phyloP scores from a whole-genome alignment of 2,797 vertebrate species.

The Nyctalus aviator region DNA sequence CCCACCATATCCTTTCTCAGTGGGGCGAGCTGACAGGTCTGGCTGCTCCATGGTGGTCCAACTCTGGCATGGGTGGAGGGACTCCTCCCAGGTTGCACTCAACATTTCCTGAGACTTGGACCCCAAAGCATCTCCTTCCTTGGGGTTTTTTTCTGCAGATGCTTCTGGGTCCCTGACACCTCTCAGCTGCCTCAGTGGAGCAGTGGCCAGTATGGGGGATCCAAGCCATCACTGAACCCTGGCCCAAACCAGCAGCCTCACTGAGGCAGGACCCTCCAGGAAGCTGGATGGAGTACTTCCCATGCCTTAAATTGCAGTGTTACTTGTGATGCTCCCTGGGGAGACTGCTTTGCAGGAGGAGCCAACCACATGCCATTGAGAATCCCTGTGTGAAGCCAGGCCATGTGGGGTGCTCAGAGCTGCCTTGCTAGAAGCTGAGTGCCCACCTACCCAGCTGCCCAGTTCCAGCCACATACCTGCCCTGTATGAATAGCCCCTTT shows the following conservation, averaged over 20 bases:
- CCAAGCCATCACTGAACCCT: neutral
- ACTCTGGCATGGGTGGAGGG: neutral
- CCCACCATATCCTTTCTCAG: neutral
- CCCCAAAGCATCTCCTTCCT: neutral
- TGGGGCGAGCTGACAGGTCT: neutral
- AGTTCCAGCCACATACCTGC: accelerated
- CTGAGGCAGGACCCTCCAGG: neutral
- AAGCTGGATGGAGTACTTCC: neutral
- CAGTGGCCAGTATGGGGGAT: neutral
- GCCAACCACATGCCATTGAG: neutral
- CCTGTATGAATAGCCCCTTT: neutral
- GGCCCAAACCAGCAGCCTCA: neutral
- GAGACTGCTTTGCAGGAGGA: neutral
- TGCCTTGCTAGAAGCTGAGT: neutral
- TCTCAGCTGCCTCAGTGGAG: neutral
- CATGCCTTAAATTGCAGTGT: neutral
- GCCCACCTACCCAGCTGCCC: neutral
- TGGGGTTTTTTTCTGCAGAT: neutral
- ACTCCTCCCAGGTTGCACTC: neutral
- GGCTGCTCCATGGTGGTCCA: neutral
- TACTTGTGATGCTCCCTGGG: neutral
- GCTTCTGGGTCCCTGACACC: neutral
- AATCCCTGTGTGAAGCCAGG: neutral
- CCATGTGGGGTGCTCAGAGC: neutral
- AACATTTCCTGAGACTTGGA: neutral